Conservation (phyloP, 2,797 vertebrate species). For the Acomys russatus region DNA sequence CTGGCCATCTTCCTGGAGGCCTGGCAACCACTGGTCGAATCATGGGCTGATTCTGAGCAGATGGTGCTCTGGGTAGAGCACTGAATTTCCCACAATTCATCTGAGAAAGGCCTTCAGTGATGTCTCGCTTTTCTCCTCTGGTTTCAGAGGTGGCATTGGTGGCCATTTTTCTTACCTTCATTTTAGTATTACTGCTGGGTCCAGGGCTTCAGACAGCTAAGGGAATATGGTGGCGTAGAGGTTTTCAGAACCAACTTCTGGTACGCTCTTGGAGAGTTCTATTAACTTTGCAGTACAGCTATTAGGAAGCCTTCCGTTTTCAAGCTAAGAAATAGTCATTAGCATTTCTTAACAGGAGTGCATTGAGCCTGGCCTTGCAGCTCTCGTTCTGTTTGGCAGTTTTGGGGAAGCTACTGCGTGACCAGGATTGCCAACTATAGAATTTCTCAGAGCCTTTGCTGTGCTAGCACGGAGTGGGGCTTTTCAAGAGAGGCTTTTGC, state of each 20-base stretch:
- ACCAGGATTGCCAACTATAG: background rate
- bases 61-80: constrained; percentile 54
- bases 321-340: background rate
- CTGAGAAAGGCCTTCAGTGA: background rate
- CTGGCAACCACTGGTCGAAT: constrained; percentile 36
- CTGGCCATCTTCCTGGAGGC: constrained; percentile 72
- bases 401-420: background rate
- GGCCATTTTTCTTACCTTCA: background rate
- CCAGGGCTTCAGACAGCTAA: fast-evolving
- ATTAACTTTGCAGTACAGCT: background rate
- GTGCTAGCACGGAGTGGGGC: fast-evolving
- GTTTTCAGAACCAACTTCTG: background rate
- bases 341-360: background rate
- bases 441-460: background rate
- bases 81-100: background rate
- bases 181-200: fast-evolving
- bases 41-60: constrained; percentile 57
- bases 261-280: background rate
- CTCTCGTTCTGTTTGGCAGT: fast-evolving
- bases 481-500: background rate
- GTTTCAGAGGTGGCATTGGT: fast-evolving
- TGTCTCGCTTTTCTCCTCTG: background rate
- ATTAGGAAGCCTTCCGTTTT: background rate
- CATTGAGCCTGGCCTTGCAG: fast-evolving
- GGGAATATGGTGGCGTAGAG: background rate